phyloP scores from a whole-genome alignment of 2,113 vertebrate species.

The Eretmochelys imbricata region DNA sequence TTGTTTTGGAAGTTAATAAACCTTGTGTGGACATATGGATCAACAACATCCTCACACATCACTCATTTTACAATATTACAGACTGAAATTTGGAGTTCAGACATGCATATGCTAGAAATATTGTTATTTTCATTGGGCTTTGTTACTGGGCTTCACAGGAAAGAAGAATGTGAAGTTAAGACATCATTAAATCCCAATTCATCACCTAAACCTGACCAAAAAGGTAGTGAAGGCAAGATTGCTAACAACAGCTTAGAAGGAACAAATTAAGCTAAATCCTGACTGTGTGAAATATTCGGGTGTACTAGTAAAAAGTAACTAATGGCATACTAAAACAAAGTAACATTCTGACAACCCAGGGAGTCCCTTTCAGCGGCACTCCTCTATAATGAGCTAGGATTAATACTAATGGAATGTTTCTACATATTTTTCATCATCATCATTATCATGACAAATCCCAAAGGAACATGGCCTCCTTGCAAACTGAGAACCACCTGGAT shows the following conservation, averaged over 20 bases:
- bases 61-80: neutral
- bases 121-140: neutral
- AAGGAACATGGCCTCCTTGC: neutral
- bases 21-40: neutral
- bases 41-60: neutral
- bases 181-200: neutral
- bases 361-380: neutral
- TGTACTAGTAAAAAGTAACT: neutral
- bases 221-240: neutral
- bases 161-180: neutral
- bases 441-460: neutral
- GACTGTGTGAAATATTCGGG: neutral
- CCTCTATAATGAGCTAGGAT: neutral
- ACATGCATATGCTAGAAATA: neutral
- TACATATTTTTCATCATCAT: neutral
- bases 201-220: neutral
- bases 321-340: neutral
- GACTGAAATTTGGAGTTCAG: neutral
- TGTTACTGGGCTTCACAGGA: neutral
- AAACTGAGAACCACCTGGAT: neutral
- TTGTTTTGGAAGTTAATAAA: neutral
- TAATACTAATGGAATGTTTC: neutral
- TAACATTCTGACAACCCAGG: accelerated
- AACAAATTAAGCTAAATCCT: neutral
- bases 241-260: no score